phyloP scores from a whole-genome alignment of 1,140 invertebrate species.

The Cydia pomonella region DNA sequence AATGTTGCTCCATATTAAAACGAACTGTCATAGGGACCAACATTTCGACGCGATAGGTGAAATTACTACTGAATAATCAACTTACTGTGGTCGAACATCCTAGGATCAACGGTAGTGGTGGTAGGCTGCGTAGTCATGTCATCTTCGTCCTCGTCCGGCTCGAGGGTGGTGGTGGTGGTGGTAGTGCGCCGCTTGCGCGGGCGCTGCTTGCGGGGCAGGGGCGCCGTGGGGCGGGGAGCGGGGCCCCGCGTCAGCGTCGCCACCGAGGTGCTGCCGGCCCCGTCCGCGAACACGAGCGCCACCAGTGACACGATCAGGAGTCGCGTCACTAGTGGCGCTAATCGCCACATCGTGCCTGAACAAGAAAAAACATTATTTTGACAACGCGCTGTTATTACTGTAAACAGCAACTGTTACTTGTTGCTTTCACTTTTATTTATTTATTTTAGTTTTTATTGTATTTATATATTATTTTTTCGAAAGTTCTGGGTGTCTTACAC shows the following conservation, averaged over 20 bases:
- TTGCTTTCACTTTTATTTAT: no score
- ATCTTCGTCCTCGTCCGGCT: slow-evolving; percentile 56
- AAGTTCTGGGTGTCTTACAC: no score
- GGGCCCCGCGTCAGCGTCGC: slow-evolving; percentile 34
- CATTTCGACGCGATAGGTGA: no score
- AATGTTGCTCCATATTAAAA: no score
- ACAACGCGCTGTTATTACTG: slow-evolving; percentile 23
- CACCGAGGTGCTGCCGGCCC: slow-evolving; percentile 43
- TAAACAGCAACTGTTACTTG: no score
- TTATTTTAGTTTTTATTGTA: no score
- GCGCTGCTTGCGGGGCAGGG: slow-evolving; percentile 41
- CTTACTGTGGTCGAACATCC: slow-evolving; percentile 71
- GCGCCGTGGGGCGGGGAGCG: slow-evolving; percentile 37
- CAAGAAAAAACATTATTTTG: slow-evolving; percentile 36
- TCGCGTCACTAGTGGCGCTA: slow-evolving; percentile 72
- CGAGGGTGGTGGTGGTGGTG: slow-evolving; percentile 63
- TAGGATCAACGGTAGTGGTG: slow-evolving; percentile 66
- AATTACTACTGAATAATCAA: slow-evolving; percentile 36
- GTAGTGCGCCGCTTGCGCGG: slow-evolving; percentile 58
- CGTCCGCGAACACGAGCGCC: slow-evolving; percentile 65
- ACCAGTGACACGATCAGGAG: slow-evolving; percentile 69
- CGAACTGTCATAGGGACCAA: no score
- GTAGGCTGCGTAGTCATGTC: slow-evolving; percentile 50
- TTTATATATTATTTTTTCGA: no score
- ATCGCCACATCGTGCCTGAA: slow-evolving; percentile 61